phyloP scores from a whole-genome alignment of 2,888 invertebrate genomes.

The Hesperia comma region DNA sequence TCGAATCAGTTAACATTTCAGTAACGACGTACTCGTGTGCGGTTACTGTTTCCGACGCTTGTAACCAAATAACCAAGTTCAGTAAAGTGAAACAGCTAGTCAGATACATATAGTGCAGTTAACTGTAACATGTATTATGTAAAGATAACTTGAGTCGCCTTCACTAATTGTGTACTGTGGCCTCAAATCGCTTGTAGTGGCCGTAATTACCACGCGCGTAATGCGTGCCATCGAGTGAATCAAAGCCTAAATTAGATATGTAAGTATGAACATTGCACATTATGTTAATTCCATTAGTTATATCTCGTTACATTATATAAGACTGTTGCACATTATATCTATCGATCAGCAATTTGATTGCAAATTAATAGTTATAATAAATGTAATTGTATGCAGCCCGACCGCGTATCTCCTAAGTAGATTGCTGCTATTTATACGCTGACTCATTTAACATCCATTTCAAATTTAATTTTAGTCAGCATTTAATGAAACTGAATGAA shows the following conservation, averaged over 20 bases:
- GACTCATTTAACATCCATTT: too few relatives aligned
- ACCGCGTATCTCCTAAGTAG: too few relatives aligned
- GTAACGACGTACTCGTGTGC: conserved; percentile 13
- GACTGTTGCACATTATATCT: background rate
- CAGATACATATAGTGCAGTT: background rate
- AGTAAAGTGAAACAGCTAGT: background rate
- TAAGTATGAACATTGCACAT: conserved; percentile 1
- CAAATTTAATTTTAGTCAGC: too few relatives aligned
- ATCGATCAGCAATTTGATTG: too few relatives aligned
- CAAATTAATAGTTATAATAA: too few relatives aligned
- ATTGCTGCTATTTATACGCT: too few relatives aligned
- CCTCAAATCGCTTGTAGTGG: conserved; percentile 16
- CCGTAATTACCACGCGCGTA: conserved; percentile 21
- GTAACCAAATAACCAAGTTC: background rate
- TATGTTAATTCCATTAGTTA: conserved; percentile 9
- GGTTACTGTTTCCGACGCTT: background rate
- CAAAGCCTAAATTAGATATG: conserved; percentile 26
- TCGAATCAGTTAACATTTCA: conserved; percentile 18
- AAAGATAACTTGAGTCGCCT: too few relatives aligned
- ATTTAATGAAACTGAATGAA: too few relatives aligned
- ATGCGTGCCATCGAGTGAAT: conserved; percentile 11
- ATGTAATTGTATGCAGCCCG: too few relatives aligned
- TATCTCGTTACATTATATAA: background rate
- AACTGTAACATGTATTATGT: background rate
- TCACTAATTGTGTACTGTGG: conserved; percentile 5